Evolutionary conservation across 2,113 vertebrate species (phyloP).

Genomic region (Pseudopipra pipra): DNA sequence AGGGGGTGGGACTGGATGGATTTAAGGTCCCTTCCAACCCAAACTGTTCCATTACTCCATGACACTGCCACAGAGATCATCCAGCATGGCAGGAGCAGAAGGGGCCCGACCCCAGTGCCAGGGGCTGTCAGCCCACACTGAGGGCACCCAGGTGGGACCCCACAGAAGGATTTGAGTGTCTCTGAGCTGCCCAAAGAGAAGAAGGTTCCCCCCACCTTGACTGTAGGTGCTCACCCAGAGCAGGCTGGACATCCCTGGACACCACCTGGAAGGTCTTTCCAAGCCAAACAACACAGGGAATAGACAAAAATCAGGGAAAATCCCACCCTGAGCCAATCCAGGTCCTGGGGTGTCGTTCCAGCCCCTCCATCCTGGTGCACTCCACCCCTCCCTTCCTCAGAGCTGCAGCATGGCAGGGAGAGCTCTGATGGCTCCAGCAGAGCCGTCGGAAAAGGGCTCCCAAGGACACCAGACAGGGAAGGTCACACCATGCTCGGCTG

Average conservation of each 20-base stretch:
- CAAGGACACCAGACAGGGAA: not conserved
- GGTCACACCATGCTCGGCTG: not conserved
- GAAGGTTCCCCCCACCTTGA: accelerated
- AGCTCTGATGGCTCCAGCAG: not conserved
- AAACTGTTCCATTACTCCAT: not conserved
- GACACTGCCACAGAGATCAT: not conserved
- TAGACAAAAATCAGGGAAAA: not conserved
- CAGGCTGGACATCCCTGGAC: not conserved
- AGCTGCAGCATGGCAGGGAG: accelerated
- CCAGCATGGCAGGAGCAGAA: not conserved
- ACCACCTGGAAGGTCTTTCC: not conserved
- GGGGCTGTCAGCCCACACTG: not conserved
- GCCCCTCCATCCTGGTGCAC: accelerated
- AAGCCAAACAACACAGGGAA: accelerated
- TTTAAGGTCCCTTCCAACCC: not conserved
- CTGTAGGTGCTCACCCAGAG: not conserved
- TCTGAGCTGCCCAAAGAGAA: not conserved
- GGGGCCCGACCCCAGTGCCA: not conserved
- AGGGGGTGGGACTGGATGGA: not conserved
- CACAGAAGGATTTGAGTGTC: not conserved
- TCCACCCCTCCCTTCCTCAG: accelerated
- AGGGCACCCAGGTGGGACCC: no score
- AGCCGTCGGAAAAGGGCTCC: not conserved
- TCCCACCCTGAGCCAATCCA: not conserved
- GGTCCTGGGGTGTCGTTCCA: accelerated